These are phyloP conservation scores for Drosophila crucigera DNA, from an alignment of 2,888 invertebrate species.

Conservation along the genomic window DNA sequence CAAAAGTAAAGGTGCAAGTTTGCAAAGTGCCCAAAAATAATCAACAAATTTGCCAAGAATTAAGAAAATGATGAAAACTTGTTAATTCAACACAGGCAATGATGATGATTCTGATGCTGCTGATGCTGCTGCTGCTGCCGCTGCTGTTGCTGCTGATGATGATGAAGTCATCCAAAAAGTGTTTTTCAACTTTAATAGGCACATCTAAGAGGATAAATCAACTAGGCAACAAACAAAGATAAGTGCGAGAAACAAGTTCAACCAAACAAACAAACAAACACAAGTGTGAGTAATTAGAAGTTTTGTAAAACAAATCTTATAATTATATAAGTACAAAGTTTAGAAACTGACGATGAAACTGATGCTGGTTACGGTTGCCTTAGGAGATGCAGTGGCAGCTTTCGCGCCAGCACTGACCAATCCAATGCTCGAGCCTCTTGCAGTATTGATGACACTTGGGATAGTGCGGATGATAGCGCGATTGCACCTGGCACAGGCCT, in stretches of 20 bases:
- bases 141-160: not conserved
- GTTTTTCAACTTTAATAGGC: conserved; percentile 47
- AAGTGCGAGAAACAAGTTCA: conserved; percentile 4
- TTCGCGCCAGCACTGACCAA: conserved; percentile 82
- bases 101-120: not conserved
- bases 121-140: not conserved
- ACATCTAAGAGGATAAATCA: conserved; percentile 9
- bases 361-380: not conserved
- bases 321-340: conserved; percentile 32
- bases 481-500: conserved; percentile 73
- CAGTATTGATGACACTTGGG: conserved; percentile 83
- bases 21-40: conserved; percentile 5
- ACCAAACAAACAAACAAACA: conserved; percentile 8
- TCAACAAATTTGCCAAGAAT: conserved; percentile 19
- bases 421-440: conserved; percentile 81
- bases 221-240: conserved; percentile 6
- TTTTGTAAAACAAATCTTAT: conserved; percentile 27
- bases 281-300: conserved; percentile 21
- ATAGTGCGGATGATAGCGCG: conserved; percentile 81
- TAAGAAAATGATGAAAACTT: conserved; percentile 37
- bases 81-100: conserved; percentile 46
- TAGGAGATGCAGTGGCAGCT: conserved; percentile 83
- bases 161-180: conserved; percentile 7
- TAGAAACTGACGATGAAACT: not conserved
- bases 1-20: not conserved